Conservation (phyloP, 2,113 vertebrate species). For the Grus americana region DNA sequence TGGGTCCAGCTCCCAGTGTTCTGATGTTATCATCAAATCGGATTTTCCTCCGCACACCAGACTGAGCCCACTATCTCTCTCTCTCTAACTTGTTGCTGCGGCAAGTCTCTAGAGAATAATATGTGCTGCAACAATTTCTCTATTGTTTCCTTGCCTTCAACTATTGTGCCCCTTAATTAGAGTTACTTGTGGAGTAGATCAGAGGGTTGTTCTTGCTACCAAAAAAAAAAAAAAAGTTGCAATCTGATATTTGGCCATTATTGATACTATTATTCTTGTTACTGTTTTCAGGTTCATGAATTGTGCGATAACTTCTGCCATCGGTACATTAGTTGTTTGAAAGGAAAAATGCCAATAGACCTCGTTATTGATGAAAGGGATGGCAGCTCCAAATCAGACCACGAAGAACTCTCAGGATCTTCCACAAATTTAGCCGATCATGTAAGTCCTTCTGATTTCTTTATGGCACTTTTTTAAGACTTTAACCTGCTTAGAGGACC, state of each 20-base stretch:
- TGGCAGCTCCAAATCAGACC: conserved; percentile 98
- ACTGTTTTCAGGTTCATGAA: conserved; percentile 90
- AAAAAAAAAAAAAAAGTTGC: conserved; percentile 27
- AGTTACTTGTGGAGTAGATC: conserved; percentile 83
- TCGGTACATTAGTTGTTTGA: conserved; percentile 99
- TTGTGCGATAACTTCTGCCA: conserved; percentile 99
- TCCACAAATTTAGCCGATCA: conserved; percentile 98
- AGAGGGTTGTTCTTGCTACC: conserved; percentile 71
- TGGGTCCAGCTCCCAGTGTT: conserved; percentile 26
- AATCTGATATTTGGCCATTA: conserved; percentile 34
- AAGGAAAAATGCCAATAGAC: conserved; percentile 99
- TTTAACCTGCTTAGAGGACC: neutral
- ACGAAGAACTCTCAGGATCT: conserved; percentile 98
- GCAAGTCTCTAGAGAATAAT: conserved; percentile 90
- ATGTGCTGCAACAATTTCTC: conserved; percentile 88
- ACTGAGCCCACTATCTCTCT: conserved; percentile 54
- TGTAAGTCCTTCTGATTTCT: conserved; percentile 83
- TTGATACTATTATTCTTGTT: neutral
- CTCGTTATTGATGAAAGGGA: conserved; percentile 99
- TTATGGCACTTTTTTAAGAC: neutral
- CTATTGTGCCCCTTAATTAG: conserved; percentile 85
- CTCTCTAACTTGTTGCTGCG: conserved; percentile 89
- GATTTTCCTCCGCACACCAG: conserved; percentile 42
- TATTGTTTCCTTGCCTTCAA: conserved; percentile 91
- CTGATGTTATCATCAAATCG: conserved; percentile 45